Evolutionary conservation across 2,888 invertebrate genomes (phyloP), one percentile per base, ranked within the genome.

Genomic region (Thymelicus acteon): DNA sequence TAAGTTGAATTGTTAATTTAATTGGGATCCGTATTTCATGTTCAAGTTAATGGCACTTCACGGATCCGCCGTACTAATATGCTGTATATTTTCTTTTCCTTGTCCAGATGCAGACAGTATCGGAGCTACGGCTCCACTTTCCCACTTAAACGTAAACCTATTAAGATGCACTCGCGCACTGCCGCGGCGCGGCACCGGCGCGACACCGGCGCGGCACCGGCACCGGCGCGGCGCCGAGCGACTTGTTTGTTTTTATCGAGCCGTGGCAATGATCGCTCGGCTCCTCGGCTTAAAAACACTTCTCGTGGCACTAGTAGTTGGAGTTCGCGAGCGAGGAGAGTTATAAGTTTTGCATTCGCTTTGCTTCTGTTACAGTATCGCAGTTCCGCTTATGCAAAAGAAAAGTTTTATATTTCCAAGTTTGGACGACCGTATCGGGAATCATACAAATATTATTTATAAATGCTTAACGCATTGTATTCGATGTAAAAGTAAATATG

Each of bases 211-310:
- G 19, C 19, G 19, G 19, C 19, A 19, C 0, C 19, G 19, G 19
- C 19, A 19, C 0, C 19, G 19, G 2, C 19, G 19, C 44, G 15
- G 15, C 60, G 60, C 19, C 60, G 44, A 40, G 64, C 64, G 24
- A 65, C 65, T 57, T 44, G 15, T 65, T 65, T 65, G 44, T 65
- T 65, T 65, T 57, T 57, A 65, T 52, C 8, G 49, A 52, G 49
- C 19, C 49, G 49, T 52, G 49, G 49, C 44, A 57, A 65, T 57
- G 65, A 65, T 65, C 65, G 44, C 65, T 52, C 24, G 44, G 57
- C 44, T 65, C 57, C 57, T 24, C n/a, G 44, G 24, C 24, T 65
- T 65, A 65, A 57, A 65, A 65, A 65, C 65, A 65, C 57, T 65
- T 65, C 57, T 40, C 40, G 19, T 52, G 65, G 39, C 44, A 65